Percentiles rank a stretch among this genome's conserved stretches.
Conservation (phyloP, 2,888 invertebrate genomes). For the Orthonychiurus folsomi region DNA sequence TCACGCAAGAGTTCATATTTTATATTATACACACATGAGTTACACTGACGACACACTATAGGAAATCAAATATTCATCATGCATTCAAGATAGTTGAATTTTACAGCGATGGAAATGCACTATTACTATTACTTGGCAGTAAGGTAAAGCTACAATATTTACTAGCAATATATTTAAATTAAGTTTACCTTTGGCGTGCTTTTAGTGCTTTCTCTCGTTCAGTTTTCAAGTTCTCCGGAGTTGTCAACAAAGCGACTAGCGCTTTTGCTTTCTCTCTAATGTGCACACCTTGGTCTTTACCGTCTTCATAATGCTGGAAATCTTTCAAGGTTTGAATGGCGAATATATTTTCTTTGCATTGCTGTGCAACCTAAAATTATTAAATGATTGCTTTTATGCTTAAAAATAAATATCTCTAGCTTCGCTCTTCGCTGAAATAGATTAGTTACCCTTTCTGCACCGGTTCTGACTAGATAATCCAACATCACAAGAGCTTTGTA, state of each 20-base stretch:
- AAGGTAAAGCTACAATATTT: no score
- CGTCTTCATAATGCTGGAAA: neutral
- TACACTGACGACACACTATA: no score
- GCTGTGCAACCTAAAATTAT: neutral
- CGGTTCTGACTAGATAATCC: conserved; percentile 99
- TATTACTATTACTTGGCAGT: no score
- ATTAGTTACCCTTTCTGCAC: conserved; percentile 72
- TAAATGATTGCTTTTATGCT: no score
- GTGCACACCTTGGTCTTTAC: neutral
- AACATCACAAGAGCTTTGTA: conserved; percentile 91
- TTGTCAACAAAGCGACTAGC: conserved; percentile 83
- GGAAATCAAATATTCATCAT: no score
- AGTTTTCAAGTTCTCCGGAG: conserved; percentile 91
- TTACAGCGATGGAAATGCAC: no score
- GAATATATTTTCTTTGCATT: neutral
- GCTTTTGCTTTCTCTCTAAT: conserved; percentile 50
- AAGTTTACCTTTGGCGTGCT: conserved; percentile 79
- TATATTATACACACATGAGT: no score
- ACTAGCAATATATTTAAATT: no score
- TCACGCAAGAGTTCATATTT: no score
- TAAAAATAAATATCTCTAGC: conserved; percentile 1
- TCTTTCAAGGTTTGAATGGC: neutral
- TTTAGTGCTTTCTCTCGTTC: conserved; percentile 92
- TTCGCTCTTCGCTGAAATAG: neutral
- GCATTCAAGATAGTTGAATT: no score